phyloP scores from a whole-genome alignment of 2,888 invertebrate species.

The Nephrotoma flavescens region DNA sequence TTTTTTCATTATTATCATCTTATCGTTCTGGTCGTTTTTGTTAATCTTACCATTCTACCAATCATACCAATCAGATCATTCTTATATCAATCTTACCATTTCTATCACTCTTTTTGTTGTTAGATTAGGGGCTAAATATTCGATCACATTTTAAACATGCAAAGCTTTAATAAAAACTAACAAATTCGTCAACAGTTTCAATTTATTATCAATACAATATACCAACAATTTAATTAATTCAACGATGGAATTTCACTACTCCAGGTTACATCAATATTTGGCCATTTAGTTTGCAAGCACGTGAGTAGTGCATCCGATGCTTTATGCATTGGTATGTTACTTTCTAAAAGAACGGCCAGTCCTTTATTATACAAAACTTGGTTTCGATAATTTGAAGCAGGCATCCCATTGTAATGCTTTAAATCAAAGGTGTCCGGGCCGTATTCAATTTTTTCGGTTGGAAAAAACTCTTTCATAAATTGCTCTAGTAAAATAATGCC shows the following conservation, averaged over 20 bases:
- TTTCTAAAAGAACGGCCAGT: slow-evolving; percentile 70
- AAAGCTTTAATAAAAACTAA: too few relatives aligned
- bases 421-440: slow-evolving; percentile 77
- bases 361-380: slow-evolving; percentile 67
- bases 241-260: slow-evolving; percentile 62
- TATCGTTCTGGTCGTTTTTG: too few relatives aligned
- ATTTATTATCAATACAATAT: not conserved
- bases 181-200: too few relatives aligned
- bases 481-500: slow-evolving; percentile 79
- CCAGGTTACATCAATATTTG: slow-evolving; percentile 89
- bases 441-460: slow-evolving; percentile 62
- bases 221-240: slow-evolving; percentile 37
- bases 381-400: slow-evolving; percentile 62
- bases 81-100: too few relatives aligned
- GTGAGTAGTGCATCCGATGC: slow-evolving; percentile 79
- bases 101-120: too few relatives aligned
- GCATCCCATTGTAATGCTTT: slow-evolving; percentile 85
- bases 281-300: slow-evolving; percentile 92
- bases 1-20: too few relatives aligned
- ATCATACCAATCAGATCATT: too few relatives aligned
- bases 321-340: slow-evolving; percentile 60
- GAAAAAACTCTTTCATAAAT: slow-evolving; percentile 92
- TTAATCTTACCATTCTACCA: too few relatives aligned
- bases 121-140: too few relatives aligned
- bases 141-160: too few relatives aligned